A percentile compares a stretch with the other conserved stretches of the same genome.
Conservation (phyloP, 2,888 invertebrate genomes). For the Chydorus sphaericus region DNA sequence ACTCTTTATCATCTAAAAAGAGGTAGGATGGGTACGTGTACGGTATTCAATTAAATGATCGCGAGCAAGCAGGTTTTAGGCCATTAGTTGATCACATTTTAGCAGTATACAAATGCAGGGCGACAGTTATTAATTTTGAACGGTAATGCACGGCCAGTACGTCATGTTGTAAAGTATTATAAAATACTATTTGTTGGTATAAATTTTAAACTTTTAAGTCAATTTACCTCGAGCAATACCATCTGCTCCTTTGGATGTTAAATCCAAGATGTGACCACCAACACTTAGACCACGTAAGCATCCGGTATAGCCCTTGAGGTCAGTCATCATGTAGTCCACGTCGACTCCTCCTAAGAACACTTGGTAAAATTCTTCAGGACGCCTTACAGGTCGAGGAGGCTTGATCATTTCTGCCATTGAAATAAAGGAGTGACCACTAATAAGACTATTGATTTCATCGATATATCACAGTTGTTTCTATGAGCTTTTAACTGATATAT, state of each 20-base stretch:
- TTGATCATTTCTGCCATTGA: conserved; percentile 57
- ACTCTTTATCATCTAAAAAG: conserved; percentile 35
- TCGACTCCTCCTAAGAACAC: conserved; percentile 71
- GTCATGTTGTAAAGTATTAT: too few relatives aligned
- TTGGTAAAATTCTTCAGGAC: conserved; percentile 78
- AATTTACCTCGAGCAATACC: conserved; percentile 36
- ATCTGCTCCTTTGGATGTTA: conserved; percentile 1
- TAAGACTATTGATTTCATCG: conserved; percentile 18
- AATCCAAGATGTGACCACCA: conserved; percentile 42
- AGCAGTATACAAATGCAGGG: too few relatives aligned
- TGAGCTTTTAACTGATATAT: neutral
- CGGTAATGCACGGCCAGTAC: too few relatives aligned
- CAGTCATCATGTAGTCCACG: conserved; percentile 45
- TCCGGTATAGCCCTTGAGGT: conserved; percentile 61
- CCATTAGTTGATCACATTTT: too few relatives aligned
- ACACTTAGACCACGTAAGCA: conserved; percentile 77
- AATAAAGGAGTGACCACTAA: conserved; percentile 18
- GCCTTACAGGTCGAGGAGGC: conserved; percentile 74
- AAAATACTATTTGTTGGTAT: too few relatives aligned
- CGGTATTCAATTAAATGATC: conserved; percentile 16
- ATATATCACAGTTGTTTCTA: too few relatives aligned
- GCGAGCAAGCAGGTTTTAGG: conserved; percentile 7
- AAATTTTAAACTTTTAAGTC: too few relatives aligned
- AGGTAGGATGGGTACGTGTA: too few relatives aligned
- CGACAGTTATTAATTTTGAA: too few relatives aligned